Percentiles rank a stretch among this genome's conserved stretches.
phyloP scores from a whole-genome alignment of 2,113 vertebrate species.

The Carollia perspicillata region DNA sequence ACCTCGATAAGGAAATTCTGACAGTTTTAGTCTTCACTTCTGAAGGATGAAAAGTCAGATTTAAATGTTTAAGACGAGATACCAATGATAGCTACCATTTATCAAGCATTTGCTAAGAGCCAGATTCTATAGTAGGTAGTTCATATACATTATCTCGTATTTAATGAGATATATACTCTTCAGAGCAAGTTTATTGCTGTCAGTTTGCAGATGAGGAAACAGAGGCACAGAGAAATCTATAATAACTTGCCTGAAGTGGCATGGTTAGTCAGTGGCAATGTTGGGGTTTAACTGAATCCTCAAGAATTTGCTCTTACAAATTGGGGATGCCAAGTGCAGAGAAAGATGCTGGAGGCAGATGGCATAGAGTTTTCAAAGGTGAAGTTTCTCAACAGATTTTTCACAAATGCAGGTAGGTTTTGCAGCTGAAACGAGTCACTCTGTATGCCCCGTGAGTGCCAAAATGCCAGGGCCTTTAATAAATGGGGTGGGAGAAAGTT shows the following conservation, averaged over 20 bases:
- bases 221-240: neutral
- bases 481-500: neutral
- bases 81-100: neutral
- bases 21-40: neutral
- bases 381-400: neutral
- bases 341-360: neutral
- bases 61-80: constrained; percentile 27
- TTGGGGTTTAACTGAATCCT: neutral
- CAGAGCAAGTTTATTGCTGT: neutral
- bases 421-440: neutral
- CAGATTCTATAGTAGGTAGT: neutral
- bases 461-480: neutral
- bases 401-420: neutral
- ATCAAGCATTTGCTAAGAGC: neutral
- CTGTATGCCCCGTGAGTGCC: neutral
- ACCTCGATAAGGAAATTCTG: neutral
- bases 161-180: neutral
- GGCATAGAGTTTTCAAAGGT: neutral
- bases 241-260: neutral
- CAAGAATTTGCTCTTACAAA: neutral
- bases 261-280: neutral
- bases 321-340: neutral
- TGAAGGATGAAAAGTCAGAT: neutral
- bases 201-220: neutral
- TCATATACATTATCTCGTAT: neutral